Conservation (phyloP, 2,888 invertebrate species). For the Drosophila heteroneura region DNA sequence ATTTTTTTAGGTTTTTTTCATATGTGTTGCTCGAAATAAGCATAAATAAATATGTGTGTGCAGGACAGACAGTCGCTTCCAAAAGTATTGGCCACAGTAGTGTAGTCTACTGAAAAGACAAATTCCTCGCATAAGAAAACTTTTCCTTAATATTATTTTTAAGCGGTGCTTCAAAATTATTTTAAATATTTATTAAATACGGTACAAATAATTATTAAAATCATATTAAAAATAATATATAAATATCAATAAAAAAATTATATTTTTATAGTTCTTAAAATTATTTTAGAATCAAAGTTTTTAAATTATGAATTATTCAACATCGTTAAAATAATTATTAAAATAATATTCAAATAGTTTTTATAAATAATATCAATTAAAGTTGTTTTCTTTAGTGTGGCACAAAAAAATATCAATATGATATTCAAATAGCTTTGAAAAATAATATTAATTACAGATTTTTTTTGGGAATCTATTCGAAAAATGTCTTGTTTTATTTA, state of each 20-base stretch:
- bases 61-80: not conserved
- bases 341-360: not conserved
- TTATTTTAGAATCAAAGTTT: accelerated
- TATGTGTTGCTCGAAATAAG: not conserved
- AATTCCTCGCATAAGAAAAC: not conserved
- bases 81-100: not conserved
- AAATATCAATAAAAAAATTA: not conserved
- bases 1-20: not conserved
- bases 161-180: not conserved
- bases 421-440: not conserved
- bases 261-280: not conserved
- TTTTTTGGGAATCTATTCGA: not conserved
- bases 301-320: not conserved
- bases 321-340: not conserved
- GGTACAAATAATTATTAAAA: not conserved
- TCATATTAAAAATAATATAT: too few relatives aligned
- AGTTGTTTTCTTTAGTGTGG: not conserved
- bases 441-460: not conserved
- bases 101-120: not conserved
- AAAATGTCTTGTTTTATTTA: too few relatives aligned
- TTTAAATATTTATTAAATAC: not conserved
- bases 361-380: not conserved
- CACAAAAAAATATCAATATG: not conserved
- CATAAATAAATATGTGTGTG: not conserved
- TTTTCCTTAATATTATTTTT: not conserved